Conservation (phyloP, 2,888 invertebrate genomes). For the Flabesymbios commensalis region DNA sequence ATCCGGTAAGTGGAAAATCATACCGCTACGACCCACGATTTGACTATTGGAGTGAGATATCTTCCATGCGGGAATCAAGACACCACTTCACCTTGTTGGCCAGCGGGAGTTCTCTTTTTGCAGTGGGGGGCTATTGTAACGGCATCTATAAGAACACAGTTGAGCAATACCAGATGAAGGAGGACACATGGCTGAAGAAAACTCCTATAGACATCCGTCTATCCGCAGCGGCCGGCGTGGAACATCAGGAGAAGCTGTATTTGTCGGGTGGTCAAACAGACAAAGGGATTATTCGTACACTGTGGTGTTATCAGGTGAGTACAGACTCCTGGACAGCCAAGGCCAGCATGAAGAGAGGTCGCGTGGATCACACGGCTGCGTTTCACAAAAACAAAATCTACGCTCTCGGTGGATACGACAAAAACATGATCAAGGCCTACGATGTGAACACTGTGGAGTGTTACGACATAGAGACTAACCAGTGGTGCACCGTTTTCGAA, state of each 20-base stretch:
- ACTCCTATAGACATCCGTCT: constrained; percentile 9
- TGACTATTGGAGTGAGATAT: constrained; percentile 16
- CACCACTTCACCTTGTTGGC: constrained; percentile 17
- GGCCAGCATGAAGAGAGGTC: constrained; percentile 7
- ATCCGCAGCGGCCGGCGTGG: constrained; percentile 15
- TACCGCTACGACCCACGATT: constrained; percentile 25
- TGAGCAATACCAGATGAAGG: constrained; percentile 11
- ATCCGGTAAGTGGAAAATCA: constrained; percentile 19
- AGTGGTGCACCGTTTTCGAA: constrained; percentile 15
- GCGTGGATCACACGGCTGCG: constrained; percentile 22
- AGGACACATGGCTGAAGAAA: constrained; percentile 7
- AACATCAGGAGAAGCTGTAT: constrained; percentile 15
- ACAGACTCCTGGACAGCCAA: constrained; percentile 9
- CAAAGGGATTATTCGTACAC: constrained; percentile 8
- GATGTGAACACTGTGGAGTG: constrained; percentile 18
- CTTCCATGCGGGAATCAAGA: constrained; percentile 17
- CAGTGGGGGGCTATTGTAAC: constrained; percentile 23
- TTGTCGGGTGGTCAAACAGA: constrained; percentile 19
- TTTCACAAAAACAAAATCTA: constrained; percentile 7
- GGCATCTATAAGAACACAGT: constrained; percentile 15
- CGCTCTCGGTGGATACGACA: constrained; percentile 21
- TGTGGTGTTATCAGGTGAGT: constrained; percentile 14
- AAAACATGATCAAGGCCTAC: constrained; percentile 22
- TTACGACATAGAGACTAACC: constrained; percentile 14
- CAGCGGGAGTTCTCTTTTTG: constrained; percentile 10